Percentiles rank a stretch among this genome's conserved stretches.
Evolutionary conservation across 2,888 invertebrate genomes (phyloP).

Genomic region (Ceraclea dissimilis): DNA sequence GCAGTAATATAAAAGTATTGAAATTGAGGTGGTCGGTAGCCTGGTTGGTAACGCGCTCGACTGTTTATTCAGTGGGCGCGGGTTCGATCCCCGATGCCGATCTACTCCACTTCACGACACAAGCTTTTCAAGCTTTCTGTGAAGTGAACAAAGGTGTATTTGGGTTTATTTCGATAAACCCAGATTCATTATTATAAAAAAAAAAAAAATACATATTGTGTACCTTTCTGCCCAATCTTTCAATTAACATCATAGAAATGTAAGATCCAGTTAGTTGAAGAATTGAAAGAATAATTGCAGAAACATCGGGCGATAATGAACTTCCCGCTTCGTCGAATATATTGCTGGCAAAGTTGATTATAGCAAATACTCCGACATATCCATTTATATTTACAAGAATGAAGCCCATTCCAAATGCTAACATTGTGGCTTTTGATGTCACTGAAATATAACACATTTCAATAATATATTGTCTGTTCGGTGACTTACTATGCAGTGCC

Average conservation of each 20-base stretch:
- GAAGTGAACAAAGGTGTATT: no score
- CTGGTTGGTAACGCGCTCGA: no score
- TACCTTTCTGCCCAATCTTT: slow-evolving; percentile 17
- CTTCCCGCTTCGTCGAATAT: slow-evolving; percentile 27
- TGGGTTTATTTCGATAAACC: no score
- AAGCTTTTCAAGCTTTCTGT: no score
- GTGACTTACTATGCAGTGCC: neutral
- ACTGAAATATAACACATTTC: slow-evolving; percentile 27
- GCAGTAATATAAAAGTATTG: no score
- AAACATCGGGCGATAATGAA: slow-evolving; percentile 7
- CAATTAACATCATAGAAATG: slow-evolving; percentile 14
- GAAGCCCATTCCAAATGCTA: slow-evolving; percentile 29
- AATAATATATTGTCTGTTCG: no score
- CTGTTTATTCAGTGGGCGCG: no score
- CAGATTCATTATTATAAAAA: no score
- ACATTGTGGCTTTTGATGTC: slow-evolving; percentile 27
- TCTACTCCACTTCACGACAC: no score
- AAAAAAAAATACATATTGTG: no score
- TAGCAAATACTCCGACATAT: slow-evolving; percentile 33
- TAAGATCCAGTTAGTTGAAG: slow-evolving; percentile 15
- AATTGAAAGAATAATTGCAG: slow-evolving; percentile 12
- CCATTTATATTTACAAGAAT: slow-evolving; percentile 31
- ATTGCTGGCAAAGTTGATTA: slow-evolving; percentile 31
- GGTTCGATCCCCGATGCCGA: no score
- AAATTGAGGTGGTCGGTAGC: no score